Evolutionary conservation across 2,113 vertebrate genomes (phyloP).

Genomic region (Helogale parvula): DNA sequence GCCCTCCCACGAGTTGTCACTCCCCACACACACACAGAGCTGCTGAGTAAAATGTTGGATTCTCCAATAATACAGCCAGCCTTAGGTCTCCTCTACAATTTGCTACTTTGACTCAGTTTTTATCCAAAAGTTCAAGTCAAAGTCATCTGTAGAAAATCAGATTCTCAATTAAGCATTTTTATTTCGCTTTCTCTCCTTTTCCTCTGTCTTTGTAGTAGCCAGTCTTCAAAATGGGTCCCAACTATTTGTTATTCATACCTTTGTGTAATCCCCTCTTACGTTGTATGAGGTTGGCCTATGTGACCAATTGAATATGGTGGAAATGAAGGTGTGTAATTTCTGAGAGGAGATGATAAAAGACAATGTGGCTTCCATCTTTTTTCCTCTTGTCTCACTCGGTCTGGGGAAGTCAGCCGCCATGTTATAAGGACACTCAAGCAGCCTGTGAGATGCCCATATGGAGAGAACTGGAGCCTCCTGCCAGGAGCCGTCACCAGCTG

Average conservation of each 20-base stretch:
- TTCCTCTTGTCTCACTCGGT: neutral
- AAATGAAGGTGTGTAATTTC: neutral
- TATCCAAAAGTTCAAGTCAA: neutral
- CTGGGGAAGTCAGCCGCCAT: neutral
- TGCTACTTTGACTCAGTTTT: constrained; percentile 11
- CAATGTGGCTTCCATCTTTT: neutral
- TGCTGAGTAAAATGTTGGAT: neutral
- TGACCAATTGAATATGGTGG: neutral
- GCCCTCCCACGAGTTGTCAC: too few species aligned
- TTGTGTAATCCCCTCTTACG: neutral
- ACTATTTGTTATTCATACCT: neutral
- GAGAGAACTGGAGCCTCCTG: neutral
- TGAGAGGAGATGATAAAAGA: neutral
- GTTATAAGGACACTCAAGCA: neutral
- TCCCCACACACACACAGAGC: neutral
- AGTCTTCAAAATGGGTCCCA: neutral
- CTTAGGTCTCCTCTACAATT: neutral
- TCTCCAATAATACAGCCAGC: neutral
- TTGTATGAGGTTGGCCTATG: neutral
- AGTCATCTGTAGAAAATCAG: neutral
- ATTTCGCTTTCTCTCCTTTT: neutral
- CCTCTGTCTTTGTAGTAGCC: neutral
- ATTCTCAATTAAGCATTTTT: neutral
- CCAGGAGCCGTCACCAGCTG: neutral
- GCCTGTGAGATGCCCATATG: neutral